Percentiles rank a stretch among this genome's conserved stretches.
phyloP scores from a whole-genome alignment of 2,113 vertebrate genomes.

The Cheilinus undulatus region DNA sequence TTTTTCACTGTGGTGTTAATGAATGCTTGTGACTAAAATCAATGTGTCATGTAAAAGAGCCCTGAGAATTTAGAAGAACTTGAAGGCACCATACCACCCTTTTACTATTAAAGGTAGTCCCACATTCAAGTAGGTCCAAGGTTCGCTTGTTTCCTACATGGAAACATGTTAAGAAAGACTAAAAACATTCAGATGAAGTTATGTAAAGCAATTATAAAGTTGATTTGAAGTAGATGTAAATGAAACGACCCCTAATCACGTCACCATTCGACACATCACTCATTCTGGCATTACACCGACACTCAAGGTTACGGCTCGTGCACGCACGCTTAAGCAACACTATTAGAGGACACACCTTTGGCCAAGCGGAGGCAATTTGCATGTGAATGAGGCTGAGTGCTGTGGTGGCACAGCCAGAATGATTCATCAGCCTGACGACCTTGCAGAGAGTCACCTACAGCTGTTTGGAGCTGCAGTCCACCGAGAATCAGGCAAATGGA shows the following conservation, averaged over 20 bases:
- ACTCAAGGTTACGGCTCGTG: conserved; percentile 2
- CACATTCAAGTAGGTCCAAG: not conserved
- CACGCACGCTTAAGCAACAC: conserved; percentile 12
- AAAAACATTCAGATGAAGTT: not conserved
- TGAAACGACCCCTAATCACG: not conserved
- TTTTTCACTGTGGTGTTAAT: too few relatives aligned
- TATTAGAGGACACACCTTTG: conserved; percentile 52
- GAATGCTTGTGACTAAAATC: too few relatives aligned
- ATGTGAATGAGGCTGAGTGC: conserved; percentile 73
- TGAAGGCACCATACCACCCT: too few relatives aligned
- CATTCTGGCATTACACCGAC: not conserved
- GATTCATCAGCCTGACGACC: conserved; percentile 72
- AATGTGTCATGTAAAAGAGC: too few relatives aligned
- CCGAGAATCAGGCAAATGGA: conserved; percentile 17
- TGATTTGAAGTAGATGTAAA: not conserved
- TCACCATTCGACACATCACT: conserved; percentile 2
- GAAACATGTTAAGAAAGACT: not conserved
- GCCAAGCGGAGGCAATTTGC: conserved; percentile 69
- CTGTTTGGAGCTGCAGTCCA: conserved; percentile 23
- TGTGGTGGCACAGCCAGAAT: conserved; percentile 46
- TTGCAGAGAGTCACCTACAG: conserved; percentile 67
- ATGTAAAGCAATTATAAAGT: not conserved
- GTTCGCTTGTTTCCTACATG: not conserved
- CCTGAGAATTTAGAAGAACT: too few relatives aligned
- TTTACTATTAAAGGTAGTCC: not conserved